Conservation (phyloP, 1,140 invertebrate genomes). For the Micrasema minimum region DNA sequence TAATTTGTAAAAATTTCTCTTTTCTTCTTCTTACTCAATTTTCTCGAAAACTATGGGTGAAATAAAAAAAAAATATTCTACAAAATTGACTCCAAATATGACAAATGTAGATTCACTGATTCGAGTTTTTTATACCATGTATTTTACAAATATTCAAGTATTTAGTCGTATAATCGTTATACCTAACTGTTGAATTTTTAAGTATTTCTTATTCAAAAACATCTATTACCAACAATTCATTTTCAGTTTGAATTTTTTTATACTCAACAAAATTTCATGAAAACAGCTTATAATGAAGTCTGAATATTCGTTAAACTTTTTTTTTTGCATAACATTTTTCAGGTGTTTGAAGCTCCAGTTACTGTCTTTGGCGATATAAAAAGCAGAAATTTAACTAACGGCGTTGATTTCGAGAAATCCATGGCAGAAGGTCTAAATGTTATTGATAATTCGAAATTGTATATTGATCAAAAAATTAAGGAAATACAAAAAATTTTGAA, state of each 20-base stretch:
- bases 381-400: neutral
- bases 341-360: slow-evolving; percentile 11
- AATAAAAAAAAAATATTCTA: no score
- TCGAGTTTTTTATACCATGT: no score
- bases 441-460: neutral
- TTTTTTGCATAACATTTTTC: neutral
- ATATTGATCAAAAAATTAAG: neutral
- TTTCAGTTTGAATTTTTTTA: neutral
- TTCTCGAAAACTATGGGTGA: no score
- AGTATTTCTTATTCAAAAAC: neutral
- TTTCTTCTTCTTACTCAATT: no score
- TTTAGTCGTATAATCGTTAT: no score
- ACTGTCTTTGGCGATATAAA: neutral
- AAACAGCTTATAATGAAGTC: neutral
- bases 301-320: neutral
- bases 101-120: no score
- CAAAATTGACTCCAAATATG: no score
- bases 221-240: neutral
- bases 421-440: neutral
- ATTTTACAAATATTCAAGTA: no score
- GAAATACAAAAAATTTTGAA: neutral
- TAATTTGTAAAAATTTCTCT: no score
- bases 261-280: neutral
- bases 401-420: neutral
- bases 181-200: neutral